Evolutionary conservation across 2,888 invertebrate species (phyloP).

Genomic region (Leucozona laternaria): DNA sequence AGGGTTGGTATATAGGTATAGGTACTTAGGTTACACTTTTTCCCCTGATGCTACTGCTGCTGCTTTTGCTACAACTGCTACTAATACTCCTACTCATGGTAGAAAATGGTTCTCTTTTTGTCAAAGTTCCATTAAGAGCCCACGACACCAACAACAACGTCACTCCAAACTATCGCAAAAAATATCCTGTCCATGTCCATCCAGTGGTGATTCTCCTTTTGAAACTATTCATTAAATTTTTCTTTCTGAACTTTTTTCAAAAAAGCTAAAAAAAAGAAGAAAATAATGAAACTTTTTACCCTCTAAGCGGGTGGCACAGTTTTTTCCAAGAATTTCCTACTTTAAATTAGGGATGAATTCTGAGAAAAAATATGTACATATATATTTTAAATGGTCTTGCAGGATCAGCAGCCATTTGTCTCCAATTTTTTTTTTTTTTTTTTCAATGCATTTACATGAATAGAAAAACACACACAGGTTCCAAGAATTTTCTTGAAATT

Average conservation of each 20-base stretch:
- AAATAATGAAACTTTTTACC: constrained; percentile 11
- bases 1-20: neutral
- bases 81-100: neutral
- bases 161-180: neutral
- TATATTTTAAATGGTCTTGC: constrained; percentile 33
- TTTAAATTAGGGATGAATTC: constrained; percentile 23
- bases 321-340: constrained; percentile 14
- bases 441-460: constrained; percentile 18
- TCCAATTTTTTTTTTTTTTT: too few relatives aligned
- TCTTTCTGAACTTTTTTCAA: neutral
- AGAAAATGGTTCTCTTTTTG: constrained; percentile 24
- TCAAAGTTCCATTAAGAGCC: constrained; percentile 16
- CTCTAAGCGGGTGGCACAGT: neutral
- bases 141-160: constrained; percentile 4
- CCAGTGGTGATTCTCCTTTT: constrained; percentile 9
- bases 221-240: constrained; percentile 31
- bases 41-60: neutral
- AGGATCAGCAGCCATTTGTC: constrained; percentile 53
- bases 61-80: too few relatives aligned
- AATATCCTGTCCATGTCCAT: constrained; percentile 19
- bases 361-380: neutral
- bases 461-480: constrained; percentile 14
- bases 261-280: neutral
- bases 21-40: neutral
- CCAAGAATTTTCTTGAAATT: constrained; percentile 43